Conservation (phyloP, 1,140 invertebrate genomes). For the Steinernema khuongi region DNA sequence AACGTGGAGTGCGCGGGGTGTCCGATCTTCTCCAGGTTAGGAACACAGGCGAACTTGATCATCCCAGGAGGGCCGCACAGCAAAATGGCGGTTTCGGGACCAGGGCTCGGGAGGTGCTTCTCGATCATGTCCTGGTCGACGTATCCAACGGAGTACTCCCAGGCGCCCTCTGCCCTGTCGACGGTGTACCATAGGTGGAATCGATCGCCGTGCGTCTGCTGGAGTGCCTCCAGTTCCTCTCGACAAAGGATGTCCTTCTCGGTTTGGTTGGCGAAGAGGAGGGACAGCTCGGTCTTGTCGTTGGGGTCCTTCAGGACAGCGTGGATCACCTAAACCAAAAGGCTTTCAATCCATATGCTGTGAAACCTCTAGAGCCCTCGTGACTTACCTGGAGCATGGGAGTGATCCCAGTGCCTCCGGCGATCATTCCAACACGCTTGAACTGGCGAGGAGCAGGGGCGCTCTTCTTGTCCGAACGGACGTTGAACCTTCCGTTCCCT, state of each 20-base stretch:
- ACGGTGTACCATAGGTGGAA: conserved; percentile 83
- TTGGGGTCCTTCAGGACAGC: conserved; percentile 22
- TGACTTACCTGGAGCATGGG: conserved; percentile 27
- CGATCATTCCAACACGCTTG: conserved; percentile 60
- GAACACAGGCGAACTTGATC: conserved; percentile 93
- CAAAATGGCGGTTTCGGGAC: conserved; percentile 73
- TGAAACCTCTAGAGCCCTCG: too few relatives aligned
- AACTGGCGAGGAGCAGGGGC: conserved; percentile 32
- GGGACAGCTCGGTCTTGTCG: conserved; percentile 57
- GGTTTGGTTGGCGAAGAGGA: conserved; percentile 93
- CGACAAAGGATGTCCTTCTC: conserved; percentile 89
- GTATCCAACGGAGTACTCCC: conserved; percentile 86
- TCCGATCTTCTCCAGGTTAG: conserved; percentile 85
- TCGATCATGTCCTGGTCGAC: conserved; percentile 85
- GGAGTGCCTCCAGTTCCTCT: conserved; percentile 77
- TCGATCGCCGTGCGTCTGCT: conserved; percentile 68
- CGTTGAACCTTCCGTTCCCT: conserved; percentile 73
- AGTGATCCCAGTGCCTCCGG: conserved; percentile 30
- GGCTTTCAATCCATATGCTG: too few relatives aligned
- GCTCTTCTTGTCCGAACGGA: conserved; percentile 76
- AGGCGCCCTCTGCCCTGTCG: conserved; percentile 72
- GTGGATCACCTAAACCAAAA: conserved; percentile 18
- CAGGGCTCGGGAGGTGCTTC: conserved; percentile 76
- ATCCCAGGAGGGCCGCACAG: conserved; percentile 88
- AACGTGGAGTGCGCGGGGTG: conserved; percentile 63